Conservation (phyloP, 2,113 vertebrate species). For the Hyperopisus bebe region DNA sequence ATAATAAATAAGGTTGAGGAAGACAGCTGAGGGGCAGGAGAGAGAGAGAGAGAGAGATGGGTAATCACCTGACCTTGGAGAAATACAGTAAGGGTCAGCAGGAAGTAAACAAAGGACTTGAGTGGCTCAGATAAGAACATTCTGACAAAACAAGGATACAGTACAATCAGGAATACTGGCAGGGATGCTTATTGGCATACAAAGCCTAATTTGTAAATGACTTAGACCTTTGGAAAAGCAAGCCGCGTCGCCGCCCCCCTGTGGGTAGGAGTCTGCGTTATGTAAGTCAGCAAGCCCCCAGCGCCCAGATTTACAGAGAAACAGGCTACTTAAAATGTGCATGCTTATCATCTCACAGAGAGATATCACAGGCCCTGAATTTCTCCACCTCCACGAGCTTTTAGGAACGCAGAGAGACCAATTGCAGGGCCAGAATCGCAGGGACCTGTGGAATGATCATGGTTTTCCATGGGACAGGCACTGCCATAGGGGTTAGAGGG, state of each 20-base stretch:
- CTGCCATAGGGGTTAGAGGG: constrained; percentile 8
- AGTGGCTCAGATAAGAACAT: constrained; percentile 27
- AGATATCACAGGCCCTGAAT: neutral
- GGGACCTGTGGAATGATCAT: neutral
- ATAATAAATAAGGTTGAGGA: constrained; percentile 12
- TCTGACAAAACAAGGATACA: neutral
- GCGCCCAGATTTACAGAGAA: neutral
- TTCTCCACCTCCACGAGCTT: neutral
- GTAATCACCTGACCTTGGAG: constrained; percentile 20
- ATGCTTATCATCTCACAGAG: neutral
- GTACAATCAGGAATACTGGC: neutral
- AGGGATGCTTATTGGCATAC: neutral
- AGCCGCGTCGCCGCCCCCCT: neutral
- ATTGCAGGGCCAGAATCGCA: neutral
- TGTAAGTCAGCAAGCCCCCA: neutral
- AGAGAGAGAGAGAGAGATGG: neutral
- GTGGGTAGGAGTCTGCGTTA: neutral
- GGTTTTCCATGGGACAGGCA: neutral
- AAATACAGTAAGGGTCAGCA: neutral
- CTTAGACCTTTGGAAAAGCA: neutral
- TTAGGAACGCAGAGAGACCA: neutral
- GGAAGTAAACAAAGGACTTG: constrained; percentile 16
- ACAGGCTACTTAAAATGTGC: neutral
- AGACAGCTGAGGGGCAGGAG: constrained; percentile 24
- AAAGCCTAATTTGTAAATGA: neutral